Base-by-base conservation (phyloP, 2,113 vertebrate species). In the Platichthys stellatus region DNA sequence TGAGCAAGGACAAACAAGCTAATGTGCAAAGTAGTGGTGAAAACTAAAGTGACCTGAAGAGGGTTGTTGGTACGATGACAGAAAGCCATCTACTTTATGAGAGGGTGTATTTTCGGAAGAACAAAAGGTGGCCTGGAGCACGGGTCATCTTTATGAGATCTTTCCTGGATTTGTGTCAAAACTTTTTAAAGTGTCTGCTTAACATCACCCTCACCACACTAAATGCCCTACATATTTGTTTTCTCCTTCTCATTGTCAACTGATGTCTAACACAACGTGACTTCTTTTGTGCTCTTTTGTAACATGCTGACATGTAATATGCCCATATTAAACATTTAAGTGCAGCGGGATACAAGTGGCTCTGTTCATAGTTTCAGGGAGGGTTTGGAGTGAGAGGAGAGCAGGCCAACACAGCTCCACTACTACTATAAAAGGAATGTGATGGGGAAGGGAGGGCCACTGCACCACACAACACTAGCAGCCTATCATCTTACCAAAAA, bases 361-460 rank as follows among this genome's bases (percentile, higher is more conserved):
- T 62, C 23, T 72, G 74, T 49, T 53, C 73, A 61, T 35, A 59
- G 72, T 69, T 76, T 76, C 31, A 58, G 83, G 71, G 72, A 69
- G 83, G 73, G 60, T 78, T 68, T 23, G 40, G 28, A 54, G 81
- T 67, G 84, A 85, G 69, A 60, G 63, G 81, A 83, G 79, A 78
- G 81, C 71, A 82, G 85, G 89, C 89, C 87, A 67, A 81, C 69
- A 62, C 74, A 90, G 84, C 79, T 79, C 78, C 58, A 80, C 85
- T 81, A 80, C 86, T 91, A 86, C 88, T 92, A 92, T 88, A 92
- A 92, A 92, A 92, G 90, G 91, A 92, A 90, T 92, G 87, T 90
- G 88, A 89, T 92, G 82, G 72, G 69, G 72, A 85, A 89, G 86
- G 88, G 86, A 88, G 87, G 90, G 87, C 83, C 88, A 80, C 84